Evolutionary conservation across 2,888 invertebrate genomes (phyloP), one percentile per base, ranked within the genome.

Genomic region (Tridacna gigas): DNA sequence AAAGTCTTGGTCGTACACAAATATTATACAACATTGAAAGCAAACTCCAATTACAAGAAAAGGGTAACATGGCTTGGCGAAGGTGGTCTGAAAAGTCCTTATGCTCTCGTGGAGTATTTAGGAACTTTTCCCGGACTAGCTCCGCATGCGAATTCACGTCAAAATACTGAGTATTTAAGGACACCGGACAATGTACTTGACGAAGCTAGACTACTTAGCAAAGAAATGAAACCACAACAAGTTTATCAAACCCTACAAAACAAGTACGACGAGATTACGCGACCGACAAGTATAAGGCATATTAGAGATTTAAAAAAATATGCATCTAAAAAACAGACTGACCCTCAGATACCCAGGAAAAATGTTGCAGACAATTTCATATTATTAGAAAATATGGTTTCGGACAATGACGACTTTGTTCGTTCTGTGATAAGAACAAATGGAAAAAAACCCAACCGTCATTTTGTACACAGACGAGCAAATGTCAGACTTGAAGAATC

Each of bases 391-490:
- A 84, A 83, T 20, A 45, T 77, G 65, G 67, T 83, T 12, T 47
- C 80, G 9, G 83, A 74, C 20, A 74, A 69, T 37, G 28, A 81
- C 48, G 5, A 77, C 0, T 82, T 80, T 37, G 80, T 86, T n/a
- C n/a, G 79, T 18, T 81, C 77, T 4, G 63, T 79, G 0, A 67
- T 82, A 11, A 73, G 77, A n/a, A 74, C 65, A 25, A 56, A 47
- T 15, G 84, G 78, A 2, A 88, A 80, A 60, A 25, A 84, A n/a
- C 0, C 83, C 85, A 0, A 66, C 28, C 26, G 51, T 84, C 2
- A 74, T 84, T 3, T 26, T 84, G 15, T 88, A 86, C 51, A 79
- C 83, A 0, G 83, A 86, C 48, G 78, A 83, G 26, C 78, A 86
- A 37, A n/a, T 86, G 18, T 15, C 73, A 7, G 86, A 88, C 61